Conservation (phyloP, 1,140 invertebrate species). For the Odontomachus brunneus region DNA sequence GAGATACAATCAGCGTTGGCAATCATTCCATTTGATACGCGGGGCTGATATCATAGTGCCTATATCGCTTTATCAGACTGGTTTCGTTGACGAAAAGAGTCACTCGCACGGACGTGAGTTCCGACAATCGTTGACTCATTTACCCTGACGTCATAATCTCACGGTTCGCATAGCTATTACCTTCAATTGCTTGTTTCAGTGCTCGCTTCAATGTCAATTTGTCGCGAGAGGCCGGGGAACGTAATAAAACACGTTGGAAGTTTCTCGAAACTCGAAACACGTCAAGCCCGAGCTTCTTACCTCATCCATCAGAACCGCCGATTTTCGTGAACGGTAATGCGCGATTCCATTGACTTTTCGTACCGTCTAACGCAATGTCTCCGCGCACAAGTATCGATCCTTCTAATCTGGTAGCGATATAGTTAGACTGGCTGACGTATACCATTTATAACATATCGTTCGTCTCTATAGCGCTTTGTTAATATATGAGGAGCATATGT, state of each 20-base stretch:
- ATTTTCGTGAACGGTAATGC: slow-evolving; percentile 7
- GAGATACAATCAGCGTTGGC: not conserved
- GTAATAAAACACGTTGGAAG: slow-evolving; percentile 15
- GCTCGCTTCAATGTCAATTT: slow-evolving; percentile 34
- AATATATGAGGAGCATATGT: too few species aligned
- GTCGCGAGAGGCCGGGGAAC: slow-evolving; percentile 26
- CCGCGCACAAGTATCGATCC: not conserved
- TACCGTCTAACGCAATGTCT: not conserved
- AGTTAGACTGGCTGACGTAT: not conserved
- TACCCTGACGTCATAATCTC: slow-evolving; percentile 27
- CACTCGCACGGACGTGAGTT: not conserved
- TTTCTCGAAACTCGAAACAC: slow-evolving; percentile 35
- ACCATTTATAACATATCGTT: too few species aligned
- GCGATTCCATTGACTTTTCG: not conserved
- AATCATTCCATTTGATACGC: not conserved
- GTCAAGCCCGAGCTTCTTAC: not conserved
- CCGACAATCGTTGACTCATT: slow-evolving; percentile 11
- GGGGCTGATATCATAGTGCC: not conserved
- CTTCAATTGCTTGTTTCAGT: slow-evolving; percentile 36
- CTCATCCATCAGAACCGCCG: not conserved
- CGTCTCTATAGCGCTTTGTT: too few species aligned
- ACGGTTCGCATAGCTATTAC: slow-evolving; percentile 7
- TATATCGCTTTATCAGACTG: not conserved
- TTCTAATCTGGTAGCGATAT: not conserved
- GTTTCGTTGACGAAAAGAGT: not conserved